These are phyloP conservation scores for Acipenser transmontanus DNA, from an alignment of 2,797 vertebrate species.

Conservation along the genomic window DNA sequence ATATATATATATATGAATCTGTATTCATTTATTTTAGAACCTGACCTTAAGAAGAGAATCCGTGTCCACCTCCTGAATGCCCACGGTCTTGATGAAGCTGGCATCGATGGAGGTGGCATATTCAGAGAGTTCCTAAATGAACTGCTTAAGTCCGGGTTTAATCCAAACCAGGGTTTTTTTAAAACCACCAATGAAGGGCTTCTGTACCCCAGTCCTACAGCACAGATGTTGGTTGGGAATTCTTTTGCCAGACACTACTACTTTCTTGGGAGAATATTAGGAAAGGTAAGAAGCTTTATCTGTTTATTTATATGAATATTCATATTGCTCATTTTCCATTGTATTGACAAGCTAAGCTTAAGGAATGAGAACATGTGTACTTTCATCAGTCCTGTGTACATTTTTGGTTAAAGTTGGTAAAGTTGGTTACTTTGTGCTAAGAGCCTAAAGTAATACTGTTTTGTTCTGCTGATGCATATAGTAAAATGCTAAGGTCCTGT, in stretches of 20 bases:
- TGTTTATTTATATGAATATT: not conserved
- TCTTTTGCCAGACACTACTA: constrained; percentile 93
- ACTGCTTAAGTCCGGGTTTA: constrained; percentile 92
- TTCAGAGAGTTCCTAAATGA: constrained; percentile 96
- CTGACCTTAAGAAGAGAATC: constrained; percentile 90
- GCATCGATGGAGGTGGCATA: constrained; percentile 94
- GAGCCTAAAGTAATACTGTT: too few species aligned
- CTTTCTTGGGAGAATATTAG: constrained; percentile 93
- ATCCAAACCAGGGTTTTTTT: constrained; percentile 97
- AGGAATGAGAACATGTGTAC: too few species aligned
- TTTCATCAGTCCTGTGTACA: too few species aligned
- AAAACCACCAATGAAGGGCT: constrained; percentile 95
- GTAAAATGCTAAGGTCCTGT: too few species aligned
- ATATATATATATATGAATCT: too few species aligned
- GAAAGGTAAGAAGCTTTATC: constrained; percentile 72
- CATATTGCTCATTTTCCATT: too few species aligned
- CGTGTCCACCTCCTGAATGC: constrained; percentile 92
- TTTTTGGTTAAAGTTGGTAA: too few species aligned
- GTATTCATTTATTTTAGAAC: constrained; percentile 57
- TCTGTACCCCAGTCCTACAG: constrained; percentile 87
- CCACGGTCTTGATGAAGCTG: constrained; percentile 92
- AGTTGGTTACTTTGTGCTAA: too few species aligned
- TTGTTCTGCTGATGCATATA: too few species aligned
- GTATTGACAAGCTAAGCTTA: too few species aligned
- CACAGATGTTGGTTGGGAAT: constrained; percentile 88